These are phyloP conservation scores for Rhizoglyphus robini DNA, from an alignment of 1,140 invertebrate species.

Conservation along the genomic window DNA sequence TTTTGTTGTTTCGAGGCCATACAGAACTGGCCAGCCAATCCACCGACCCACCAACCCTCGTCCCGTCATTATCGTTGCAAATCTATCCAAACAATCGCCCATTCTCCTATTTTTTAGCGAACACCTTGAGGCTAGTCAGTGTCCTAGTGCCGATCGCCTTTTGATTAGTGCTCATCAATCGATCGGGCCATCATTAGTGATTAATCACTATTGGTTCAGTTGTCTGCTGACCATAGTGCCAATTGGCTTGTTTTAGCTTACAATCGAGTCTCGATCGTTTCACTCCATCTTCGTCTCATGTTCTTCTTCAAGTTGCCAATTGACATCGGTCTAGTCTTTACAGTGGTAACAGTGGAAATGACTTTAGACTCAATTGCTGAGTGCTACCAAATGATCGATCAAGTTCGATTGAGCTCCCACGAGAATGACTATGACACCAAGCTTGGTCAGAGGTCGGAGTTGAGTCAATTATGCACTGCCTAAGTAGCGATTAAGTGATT, in stretches of 20 bases:
- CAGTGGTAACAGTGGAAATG: not conserved
- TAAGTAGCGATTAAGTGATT: constrained; percentile 15
- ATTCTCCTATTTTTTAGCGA: not conserved
- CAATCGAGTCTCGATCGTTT: not conserved
- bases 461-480: not conserved
- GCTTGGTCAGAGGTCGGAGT: not conserved
- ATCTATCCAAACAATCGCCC: not conserved
- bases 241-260: not conserved
- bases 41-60: not conserved
- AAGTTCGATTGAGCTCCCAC: constrained; percentile 5
- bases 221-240: not conserved
- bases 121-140: not conserved
- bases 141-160: not conserved
- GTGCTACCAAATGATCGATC: constrained; percentile 1
- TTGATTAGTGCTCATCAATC: not conserved
- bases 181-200: not conserved
- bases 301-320: not conserved
- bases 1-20: not conserved
- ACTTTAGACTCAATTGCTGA: not conserved
- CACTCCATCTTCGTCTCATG: not conserved
- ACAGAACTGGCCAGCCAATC: not conserved
- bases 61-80: not conserved
- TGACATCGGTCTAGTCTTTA: not conserved
- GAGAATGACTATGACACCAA: not conserved
- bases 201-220: constrained; percentile 4